Percentiles rank a stretch among this genome's conserved stretches.
Evolutionary conservation across 2,888 invertebrate genomes (phyloP).

Genomic region (Esperia sulphurella): DNA sequence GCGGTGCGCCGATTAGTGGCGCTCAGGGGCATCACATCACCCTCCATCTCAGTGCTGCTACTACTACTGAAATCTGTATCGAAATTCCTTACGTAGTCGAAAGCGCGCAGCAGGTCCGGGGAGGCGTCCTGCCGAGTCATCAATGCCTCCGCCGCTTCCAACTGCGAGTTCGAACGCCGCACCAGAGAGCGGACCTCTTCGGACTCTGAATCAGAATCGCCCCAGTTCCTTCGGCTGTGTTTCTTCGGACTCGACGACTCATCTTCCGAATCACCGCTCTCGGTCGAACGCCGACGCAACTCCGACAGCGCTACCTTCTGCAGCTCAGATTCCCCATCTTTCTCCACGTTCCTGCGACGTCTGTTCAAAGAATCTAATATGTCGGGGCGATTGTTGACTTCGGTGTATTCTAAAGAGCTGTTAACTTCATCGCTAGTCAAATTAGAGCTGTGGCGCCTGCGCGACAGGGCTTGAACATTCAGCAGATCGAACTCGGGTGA

Average conservation of each 20-base stretch:
- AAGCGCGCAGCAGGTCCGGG: slow-evolving; percentile 67
- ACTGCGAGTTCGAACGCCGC: slow-evolving; percentile 81
- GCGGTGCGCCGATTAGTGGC: slow-evolving; percentile 44
- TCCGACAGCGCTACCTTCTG: slow-evolving; percentile 65
- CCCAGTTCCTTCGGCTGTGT: slow-evolving; percentile 51
- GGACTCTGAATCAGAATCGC: slow-evolving; percentile 82
- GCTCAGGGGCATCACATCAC: slow-evolving; percentile 34
- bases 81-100: slow-evolving; percentile 76
- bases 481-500: slow-evolving; percentile 69
- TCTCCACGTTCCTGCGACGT: slow-evolving; percentile 44
- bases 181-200: slow-evolving; percentile 83
- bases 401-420: slow-evolving; percentile 71
- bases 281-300: slow-evolving; percentile 63
- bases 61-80: slow-evolving; percentile 62
- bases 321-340: slow-evolving; percentile 53
- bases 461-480: slow-evolving; percentile 61
- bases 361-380: slow-evolving; percentile 64
- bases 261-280: slow-evolving; percentile 61
- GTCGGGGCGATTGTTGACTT: slow-evolving; percentile 70
- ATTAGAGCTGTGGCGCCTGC: slow-evolving; percentile 69
- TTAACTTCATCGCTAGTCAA: slow-evolving; percentile 72
- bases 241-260: slow-evolving; percentile 61
- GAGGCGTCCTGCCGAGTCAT: slow-evolving; percentile 70
- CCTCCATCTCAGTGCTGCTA: slow-evolving; percentile 46
- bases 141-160: slow-evolving; percentile 80